Evolutionary conservation across 2,797 vertebrate genomes (phyloP).

Genomic region (Neosilurus mollespiculum): DNA sequence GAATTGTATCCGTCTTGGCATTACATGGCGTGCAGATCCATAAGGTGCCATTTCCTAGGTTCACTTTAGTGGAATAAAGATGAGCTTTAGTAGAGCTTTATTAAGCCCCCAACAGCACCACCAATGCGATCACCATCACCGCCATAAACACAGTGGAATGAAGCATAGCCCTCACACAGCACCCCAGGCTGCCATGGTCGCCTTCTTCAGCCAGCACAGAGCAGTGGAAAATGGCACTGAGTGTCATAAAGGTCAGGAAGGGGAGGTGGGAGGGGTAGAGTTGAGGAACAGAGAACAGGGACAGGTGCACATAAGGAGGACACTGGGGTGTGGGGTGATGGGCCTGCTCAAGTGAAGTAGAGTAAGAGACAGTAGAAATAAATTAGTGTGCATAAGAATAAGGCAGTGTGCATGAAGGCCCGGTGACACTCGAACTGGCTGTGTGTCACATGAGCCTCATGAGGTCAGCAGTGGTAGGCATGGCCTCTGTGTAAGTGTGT

Average conservation of each 20-base stretch:
- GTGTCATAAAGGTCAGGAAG: conserved; percentile 30
- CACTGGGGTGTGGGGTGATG: not conserved
- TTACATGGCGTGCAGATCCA: not conserved
- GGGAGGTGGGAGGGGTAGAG: conserved; percentile 17
- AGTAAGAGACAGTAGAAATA: not conserved
- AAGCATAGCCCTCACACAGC: conserved; percentile 57
- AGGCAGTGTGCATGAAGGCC: not conserved
- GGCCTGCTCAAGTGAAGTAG: not conserved
- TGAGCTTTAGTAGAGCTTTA: not conserved
- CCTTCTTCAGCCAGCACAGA: conserved; percentile 60
- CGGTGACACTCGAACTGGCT: not conserved
- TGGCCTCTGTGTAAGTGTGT: not conserved
- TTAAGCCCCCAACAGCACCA: not conserved
- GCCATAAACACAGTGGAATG: conserved; percentile 22
- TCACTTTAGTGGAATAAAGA: not conserved
- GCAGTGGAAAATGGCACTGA: conserved; percentile 15
- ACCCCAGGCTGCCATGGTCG: conserved; percentile 66
- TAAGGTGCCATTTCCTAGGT: not conserved
- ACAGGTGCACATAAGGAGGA: conserved; percentile 5
- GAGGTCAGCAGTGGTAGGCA: not conserved
- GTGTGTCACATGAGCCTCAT: conserved; percentile 37
- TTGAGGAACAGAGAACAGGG: conserved; percentile 10
- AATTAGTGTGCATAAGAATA: not conserved
- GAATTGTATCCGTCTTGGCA: not conserved
- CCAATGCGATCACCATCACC: conserved; percentile 8